Base-by-base conservation (phyloP, 64 coral and sea anemone species). In the Montipora foliosa region DNA sequence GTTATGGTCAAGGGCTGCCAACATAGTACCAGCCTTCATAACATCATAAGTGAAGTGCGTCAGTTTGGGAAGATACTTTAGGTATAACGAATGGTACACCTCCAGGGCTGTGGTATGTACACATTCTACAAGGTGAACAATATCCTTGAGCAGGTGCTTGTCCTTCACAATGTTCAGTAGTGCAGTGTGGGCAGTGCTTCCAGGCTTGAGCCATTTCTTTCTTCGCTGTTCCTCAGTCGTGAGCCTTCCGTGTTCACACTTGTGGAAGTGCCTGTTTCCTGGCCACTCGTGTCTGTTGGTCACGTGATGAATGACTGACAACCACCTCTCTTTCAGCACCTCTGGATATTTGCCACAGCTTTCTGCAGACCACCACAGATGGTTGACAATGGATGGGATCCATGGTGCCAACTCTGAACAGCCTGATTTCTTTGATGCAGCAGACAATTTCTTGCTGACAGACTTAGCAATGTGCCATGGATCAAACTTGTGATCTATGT, bases 391-490 rank as follows among this genome's bases (percentile, higher is more conserved):
- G 16, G 79, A 83, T 8, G 50, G 12, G 76, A 78, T 92, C 81
- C 91, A 92, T 45, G 81, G 37, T 49, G 71, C n/a, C 44, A 92
- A 51, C 19, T 76, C 80, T 1, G 67, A 47, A 48, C 79, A 83
- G 25, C 73, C 81, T 58, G 83, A 78, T 61, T 72, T 85, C 61
- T 86, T 87, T 50, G 91, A 74, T 73, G 70, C 81, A 78, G 70
- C 81, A 44, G 74, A 79, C 44, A 93, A 52, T 47, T 93, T 93
- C 45, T 94, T 94, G 9, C 75, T 94, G 6, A 94, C 69, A 49
- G 75, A 67, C 77, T 89, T 94, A 11, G 87, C 92, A 37, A 94
- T 8, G 25, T 94, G 92, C 92, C 92, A 94, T 6, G 84, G 76
- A 52, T 94, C 92, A 83, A 88, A 94, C 16, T 81, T 67, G 46